Conservation (phyloP, 2,888 invertebrate species). For the Trypoxylon attenuatum region DNA sequence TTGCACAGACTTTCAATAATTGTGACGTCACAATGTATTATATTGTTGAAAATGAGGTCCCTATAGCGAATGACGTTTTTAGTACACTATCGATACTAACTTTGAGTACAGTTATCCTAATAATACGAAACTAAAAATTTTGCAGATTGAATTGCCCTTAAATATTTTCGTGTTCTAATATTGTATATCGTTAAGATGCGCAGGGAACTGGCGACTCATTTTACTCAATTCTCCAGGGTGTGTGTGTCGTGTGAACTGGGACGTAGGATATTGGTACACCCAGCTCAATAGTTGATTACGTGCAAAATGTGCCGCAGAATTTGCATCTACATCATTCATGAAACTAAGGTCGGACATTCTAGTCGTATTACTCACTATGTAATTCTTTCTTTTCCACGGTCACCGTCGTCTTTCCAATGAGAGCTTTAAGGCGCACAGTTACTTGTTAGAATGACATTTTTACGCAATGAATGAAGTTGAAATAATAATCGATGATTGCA, state of each 20-base stretch:
- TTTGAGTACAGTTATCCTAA: no score
- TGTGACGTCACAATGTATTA: neutral
- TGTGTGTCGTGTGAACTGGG: slow-evolving; percentile 27
- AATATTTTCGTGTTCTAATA: no score
- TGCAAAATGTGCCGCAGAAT: slow-evolving; percentile 25
- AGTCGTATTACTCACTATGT: slow-evolving; percentile 71
- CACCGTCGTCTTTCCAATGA: slow-evolving; percentile 74
- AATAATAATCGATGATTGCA: slow-evolving; percentile 16
- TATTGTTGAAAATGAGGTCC: neutral
- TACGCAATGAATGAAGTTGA: slow-evolving; percentile 24
- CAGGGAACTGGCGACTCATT: neutral
- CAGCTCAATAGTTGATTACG: slow-evolving; percentile 9
- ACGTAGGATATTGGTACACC: no score
- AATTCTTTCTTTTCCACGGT: slow-evolving; percentile 74
- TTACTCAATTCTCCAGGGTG: no score
- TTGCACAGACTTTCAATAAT: no score
- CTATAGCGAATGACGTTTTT: no score
- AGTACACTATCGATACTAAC: no score
- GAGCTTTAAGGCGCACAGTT: slow-evolving; percentile 71
- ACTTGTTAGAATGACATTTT: slow-evolving; percentile 58
- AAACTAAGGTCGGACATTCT: slow-evolving; percentile 40
- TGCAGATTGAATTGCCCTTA: no score
- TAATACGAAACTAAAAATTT: no score
- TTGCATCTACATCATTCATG: slow-evolving; percentile 12
- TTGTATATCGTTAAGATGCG: no score